phyloP scores from a whole-genome alignment of 2,888 invertebrate genomes.

The Volucella bombylans region DNA sequence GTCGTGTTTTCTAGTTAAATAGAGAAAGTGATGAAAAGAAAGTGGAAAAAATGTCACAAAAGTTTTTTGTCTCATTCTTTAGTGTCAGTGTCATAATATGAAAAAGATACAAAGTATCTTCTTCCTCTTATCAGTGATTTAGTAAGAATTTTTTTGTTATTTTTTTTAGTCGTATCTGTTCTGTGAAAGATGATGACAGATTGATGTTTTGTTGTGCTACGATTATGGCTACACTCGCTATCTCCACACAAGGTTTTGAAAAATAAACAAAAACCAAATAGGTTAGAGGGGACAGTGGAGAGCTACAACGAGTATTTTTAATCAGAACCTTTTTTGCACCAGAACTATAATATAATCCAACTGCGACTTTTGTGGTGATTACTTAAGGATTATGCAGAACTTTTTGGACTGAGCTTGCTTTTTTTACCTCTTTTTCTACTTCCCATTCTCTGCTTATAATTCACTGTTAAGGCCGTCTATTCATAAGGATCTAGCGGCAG shows the following conservation, averaged over 20 bases:
- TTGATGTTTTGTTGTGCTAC: conserved; percentile 52
- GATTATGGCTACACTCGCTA: conserved; percentile 15
- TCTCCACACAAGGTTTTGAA: neutral
- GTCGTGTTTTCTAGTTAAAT: conserved; percentile 61
- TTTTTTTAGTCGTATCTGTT: conserved; percentile 12
- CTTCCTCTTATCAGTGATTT: conserved; percentile 45
- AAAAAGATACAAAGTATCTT: conserved; percentile 33
- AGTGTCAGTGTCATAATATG: conserved; percentile 50
- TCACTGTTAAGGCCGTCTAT: conserved; percentile 43
- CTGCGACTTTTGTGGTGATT: conserved; percentile 57
- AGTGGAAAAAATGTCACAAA: conserved; percentile 45
- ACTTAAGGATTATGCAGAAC: conserved; percentile 63
- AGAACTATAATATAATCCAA: conserved; percentile 36
- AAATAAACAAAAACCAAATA: neutral
- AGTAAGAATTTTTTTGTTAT: conserved; percentile 7
- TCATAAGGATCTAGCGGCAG: conserved; percentile 31
- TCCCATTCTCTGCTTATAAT: conserved; percentile 49
- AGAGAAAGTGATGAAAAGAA: conserved; percentile 61
- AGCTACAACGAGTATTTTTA: conserved; percentile 14
- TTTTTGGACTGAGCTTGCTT: conserved; percentile 9
- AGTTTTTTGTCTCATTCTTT: conserved; percentile 54
- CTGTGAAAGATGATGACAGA: conserved; percentile 62
- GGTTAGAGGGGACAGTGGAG: too few relatives aligned
- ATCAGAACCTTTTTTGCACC: conserved; percentile 7
- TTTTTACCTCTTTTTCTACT: conserved; percentile 2